Base-by-base conservation (phyloP, 1,140 invertebrate species). In the Ostrea denselamellosa region DNA sequence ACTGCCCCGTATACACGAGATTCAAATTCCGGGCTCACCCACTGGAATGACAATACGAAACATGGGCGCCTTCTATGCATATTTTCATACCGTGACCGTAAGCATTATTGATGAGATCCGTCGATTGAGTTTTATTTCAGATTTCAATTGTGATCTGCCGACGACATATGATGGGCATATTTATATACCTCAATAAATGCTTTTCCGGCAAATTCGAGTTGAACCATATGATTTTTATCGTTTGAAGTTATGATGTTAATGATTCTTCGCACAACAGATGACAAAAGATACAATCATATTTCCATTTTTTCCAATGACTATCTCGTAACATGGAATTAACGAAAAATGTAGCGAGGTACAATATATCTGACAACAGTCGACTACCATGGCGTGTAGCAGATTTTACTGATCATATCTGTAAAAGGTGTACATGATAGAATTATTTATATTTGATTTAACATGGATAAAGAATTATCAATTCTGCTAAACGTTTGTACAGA, bases 61-160 rank as follows among this genome's bases (percentile, higher is more conserved):
- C 28, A 25, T 25, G 68, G 14, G 22, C 25, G 25, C 68, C 25
- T 25, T 77, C 68, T 77, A 12, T 77, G 25, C 68, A 77, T 77
- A 25, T 77, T 77, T n/a, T 77, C 56, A 10, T 28, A 9, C 28
- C 68, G 68, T 77, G 68, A 77, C 68, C 10, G 28, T 77, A 25
- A 77, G 25, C 28, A 77, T 4, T 77, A 77, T 77, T 22, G 68
- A 77, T 28, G 68, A 77, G 22, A 28, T 77, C 28, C 28, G 68
- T 77, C 28, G 68, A 77, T 77, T 77, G 28, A 12, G 25, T 77
- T 77, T 77, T 77, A 77, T 77, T 77, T 77, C 28, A 77, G 68
- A 77, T 77, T 77, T 77, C 68, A 77, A 77, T 8, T 34, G 68
- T 77, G 68, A 77, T 77, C 68, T 12, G 10, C 22, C 14, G 68